Evolutionary conservation across 1,140 invertebrate species (phyloP).

Genomic region (Homalodisca vitripennis): DNA sequence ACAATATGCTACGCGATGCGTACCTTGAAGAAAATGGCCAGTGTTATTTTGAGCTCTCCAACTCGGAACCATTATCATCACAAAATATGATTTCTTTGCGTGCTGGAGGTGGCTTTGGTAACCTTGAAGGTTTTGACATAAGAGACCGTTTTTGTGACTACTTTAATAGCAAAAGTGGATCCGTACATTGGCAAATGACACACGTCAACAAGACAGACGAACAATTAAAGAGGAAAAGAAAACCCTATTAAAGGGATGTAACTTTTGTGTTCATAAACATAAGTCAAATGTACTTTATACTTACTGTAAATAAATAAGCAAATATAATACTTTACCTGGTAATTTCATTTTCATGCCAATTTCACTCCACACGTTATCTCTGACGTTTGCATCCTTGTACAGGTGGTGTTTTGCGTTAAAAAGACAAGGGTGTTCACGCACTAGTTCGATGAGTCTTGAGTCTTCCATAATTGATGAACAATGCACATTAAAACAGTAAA

Average conservation of each 20-base stretch:
- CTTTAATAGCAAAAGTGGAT: background rate
- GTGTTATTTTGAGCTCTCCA: background rate
- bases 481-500: background rate
- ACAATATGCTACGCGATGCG: constrained; percentile 35
- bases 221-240: too few species aligned
- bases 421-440: background rate
- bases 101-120: constrained; percentile 31
- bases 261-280: too few species aligned
- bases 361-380: background rate
- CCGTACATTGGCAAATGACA: background rate
- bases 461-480: background rate
- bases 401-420: too few species aligned
- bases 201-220: background rate
- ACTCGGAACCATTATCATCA: background rate
- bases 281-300: too few species aligned
- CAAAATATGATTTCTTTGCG: constrained; percentile 33
- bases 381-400: background rate
- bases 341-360: background rate
- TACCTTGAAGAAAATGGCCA: constrained; percentile 29
- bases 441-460: background rate
- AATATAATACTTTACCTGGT: too few species aligned
- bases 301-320: too few species aligned
- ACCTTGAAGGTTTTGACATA: background rate
- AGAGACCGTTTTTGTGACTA: constrained; percentile 1
- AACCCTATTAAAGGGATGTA: too few species aligned